Conservation (phyloP, 2,797 vertebrate species). For the Pseudochirops corinnae region DNA sequence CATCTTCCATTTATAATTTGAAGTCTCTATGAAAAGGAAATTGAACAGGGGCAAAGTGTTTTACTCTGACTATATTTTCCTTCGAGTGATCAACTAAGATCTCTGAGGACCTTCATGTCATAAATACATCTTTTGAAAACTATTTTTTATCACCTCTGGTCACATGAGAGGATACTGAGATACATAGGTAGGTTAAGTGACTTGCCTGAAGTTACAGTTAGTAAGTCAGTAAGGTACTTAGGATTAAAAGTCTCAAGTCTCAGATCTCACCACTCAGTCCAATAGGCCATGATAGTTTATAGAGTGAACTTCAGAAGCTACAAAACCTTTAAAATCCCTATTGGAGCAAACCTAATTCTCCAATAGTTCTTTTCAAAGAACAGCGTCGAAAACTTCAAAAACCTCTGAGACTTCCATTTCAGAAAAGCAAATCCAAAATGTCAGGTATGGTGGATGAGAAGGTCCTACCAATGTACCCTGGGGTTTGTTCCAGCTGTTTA, state of each 20-base stretch:
- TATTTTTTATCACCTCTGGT: neutral
- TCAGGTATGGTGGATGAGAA: conserved; percentile 54
- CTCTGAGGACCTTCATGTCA: neutral
- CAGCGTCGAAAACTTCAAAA: conserved; percentile 70
- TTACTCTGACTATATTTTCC: neutral
- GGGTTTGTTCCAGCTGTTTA: conserved; percentile 72
- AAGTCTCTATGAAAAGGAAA: conserved; percentile 21
- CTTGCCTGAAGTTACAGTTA: conserved; percentile 49
- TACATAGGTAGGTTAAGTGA: conserved; percentile 48
- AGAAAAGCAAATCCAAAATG: conserved; percentile 66
- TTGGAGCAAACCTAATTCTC: conserved; percentile 73
- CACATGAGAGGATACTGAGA: neutral
- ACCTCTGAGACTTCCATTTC: conserved; percentile 62
- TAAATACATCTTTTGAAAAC: neutral
- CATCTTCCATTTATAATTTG: neutral
- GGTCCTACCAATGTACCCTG: conserved; percentile 28
- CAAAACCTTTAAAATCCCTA: conserved; percentile 69
- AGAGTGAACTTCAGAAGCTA: conserved; percentile 73
- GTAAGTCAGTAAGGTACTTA: conserved; percentile 63
- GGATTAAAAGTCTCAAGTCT: conserved; percentile 64
- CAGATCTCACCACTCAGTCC: conserved; percentile 75
- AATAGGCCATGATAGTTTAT: conserved; percentile 71
- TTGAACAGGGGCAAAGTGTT: neutral
- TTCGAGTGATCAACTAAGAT: neutral
- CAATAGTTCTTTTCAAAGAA: conserved; percentile 78